Evolutionary conservation across 2,113 vertebrate genomes (phyloP).

Genomic region (Megaceryle torquata): DNA sequence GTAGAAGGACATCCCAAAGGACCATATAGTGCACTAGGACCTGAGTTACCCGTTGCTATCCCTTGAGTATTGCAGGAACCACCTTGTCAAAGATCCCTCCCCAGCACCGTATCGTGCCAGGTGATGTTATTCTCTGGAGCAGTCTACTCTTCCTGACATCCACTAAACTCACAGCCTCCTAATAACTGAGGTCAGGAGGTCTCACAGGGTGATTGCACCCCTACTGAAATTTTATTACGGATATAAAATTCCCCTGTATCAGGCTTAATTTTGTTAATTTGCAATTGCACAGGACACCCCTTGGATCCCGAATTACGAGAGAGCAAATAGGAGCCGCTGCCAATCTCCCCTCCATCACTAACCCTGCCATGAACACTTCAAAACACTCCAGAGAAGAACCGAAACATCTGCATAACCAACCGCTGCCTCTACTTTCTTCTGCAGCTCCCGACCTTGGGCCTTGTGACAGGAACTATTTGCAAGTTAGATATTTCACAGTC

Average conservation of each 20-base stretch:
- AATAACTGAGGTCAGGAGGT: neutral
- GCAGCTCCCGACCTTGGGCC: neutral
- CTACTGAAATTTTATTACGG: neutral
- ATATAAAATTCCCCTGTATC: neutral
- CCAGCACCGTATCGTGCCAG: accelerated
- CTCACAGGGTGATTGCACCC: neutral
- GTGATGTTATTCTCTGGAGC: neutral
- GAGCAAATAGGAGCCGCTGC: neutral
- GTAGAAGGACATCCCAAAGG: neutral
- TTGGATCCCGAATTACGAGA: neutral
- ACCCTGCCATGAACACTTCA: neutral
- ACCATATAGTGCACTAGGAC: accelerated
- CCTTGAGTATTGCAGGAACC: neutral
- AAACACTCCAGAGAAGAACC: neutral
- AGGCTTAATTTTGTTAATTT: neutral
- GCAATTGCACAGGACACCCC: neutral
- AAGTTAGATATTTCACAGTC: neutral
- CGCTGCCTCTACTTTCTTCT: neutral
- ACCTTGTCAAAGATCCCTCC: accelerated
- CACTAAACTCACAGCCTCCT: neutral
- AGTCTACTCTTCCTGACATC: neutral
- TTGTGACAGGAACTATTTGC: neutral
- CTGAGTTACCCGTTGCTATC: accelerated
- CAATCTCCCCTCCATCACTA: neutral
- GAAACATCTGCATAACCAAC: neutral